phyloP scores from a whole-genome alignment of 2,113 vertebrate genomes.

The Salvelinus sp. region DNA sequence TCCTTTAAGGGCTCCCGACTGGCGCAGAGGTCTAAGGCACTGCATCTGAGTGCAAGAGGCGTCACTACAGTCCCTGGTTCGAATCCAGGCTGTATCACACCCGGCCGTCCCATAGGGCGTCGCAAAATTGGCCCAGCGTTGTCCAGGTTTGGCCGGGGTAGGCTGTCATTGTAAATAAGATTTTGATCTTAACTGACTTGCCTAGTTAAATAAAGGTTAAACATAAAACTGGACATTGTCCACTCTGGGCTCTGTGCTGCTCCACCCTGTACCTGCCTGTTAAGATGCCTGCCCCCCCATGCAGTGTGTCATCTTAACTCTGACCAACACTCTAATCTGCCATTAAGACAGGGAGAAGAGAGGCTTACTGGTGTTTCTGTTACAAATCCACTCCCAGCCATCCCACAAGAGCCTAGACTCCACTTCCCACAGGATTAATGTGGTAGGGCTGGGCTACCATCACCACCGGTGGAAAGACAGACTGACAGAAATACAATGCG shows the following conservation, averaged over 20 bases:
- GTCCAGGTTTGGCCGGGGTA: too few relatives aligned
- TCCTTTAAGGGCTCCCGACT: background rate
- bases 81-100: too few relatives aligned
- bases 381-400: conserved; percentile 72
- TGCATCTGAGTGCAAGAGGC: too few relatives aligned
- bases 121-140: too few relatives aligned
- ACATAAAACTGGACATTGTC: conserved; percentile 26
- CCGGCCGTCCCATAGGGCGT: too few relatives aligned
- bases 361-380: conserved; percentile 72
- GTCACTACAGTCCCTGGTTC: too few relatives aligned
- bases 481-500: background rate
- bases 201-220: too few relatives aligned
- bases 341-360: conserved; percentile 65
- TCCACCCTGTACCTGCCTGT: conserved; percentile 68
- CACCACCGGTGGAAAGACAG: background rate
- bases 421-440: conserved; percentile 60
- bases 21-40: too few relatives aligned
- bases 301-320: conserved; percentile 61
- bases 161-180: too few relatives aligned
- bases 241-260: conserved; percentile 21
- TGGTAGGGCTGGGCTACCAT: background rate
- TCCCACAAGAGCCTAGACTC: conserved; percentile 49
- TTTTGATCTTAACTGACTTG: too few relatives aligned
- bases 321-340: conserved; percentile 64
- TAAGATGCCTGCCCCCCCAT: conserved; percentile 13